Evolutionary conservation across 2,797 vertebrate species (phyloP).

Genomic region (Takifugu ocellatus): DNA sequence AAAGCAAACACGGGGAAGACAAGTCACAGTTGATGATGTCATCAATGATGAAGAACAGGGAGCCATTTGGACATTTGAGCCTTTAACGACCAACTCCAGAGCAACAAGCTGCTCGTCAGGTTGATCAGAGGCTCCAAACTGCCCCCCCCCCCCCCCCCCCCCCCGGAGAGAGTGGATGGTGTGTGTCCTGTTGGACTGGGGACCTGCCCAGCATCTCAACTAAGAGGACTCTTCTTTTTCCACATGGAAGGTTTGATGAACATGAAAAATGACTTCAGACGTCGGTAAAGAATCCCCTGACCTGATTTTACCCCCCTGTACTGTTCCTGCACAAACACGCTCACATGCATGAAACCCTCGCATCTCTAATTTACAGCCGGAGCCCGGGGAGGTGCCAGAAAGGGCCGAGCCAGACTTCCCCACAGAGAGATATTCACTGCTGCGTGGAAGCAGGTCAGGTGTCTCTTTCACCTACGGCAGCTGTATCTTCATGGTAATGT

Average conservation of each 20-base stretch:
- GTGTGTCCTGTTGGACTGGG: too few species aligned
- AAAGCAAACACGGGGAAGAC: slow-evolving; percentile 20
- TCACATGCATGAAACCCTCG: neutral
- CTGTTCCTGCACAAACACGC: slow-evolving; percentile 3
- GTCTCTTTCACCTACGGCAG: slow-evolving; percentile 25
- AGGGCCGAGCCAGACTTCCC: slow-evolving; percentile 4
- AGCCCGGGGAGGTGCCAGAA: neutral
- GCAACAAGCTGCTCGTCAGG: too few species aligned
- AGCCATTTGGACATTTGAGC: too few species aligned
- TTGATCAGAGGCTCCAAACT: too few species aligned
- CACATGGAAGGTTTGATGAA: too few species aligned
- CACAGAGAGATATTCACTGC: neutral
- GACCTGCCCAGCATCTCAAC: too few species aligned
- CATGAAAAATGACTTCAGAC: too few species aligned
- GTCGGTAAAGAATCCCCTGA: too few species aligned
- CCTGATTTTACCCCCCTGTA: slow-evolving; percentile 17
- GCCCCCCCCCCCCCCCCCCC: too few species aligned
- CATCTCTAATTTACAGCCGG: slow-evolving; percentile 15
- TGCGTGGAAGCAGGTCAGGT: slow-evolving; percentile 31
- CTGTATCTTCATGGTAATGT: slow-evolving; percentile 30
- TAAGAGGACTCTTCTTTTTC: too few species aligned
- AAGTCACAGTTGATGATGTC: slow-evolving; percentile 28
- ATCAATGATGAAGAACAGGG: slow-evolving; percentile 33
- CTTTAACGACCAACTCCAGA: too few species aligned
- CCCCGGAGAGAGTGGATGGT: too few species aligned